Base-by-base conservation (phyloP, 2,113 vertebrate genomes). In the Arizona elegans region DNA sequence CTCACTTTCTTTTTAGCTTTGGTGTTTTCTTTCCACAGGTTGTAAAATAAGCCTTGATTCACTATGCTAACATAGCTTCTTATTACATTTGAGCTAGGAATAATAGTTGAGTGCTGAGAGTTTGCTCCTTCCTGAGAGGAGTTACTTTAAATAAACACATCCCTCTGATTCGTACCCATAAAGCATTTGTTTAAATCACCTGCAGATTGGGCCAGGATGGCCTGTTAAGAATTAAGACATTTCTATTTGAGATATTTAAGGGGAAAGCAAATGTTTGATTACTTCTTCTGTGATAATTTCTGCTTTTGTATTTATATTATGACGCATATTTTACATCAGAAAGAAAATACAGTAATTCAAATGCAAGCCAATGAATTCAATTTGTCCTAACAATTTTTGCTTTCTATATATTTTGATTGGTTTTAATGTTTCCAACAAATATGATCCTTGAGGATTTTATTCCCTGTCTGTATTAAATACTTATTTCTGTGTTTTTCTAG, bases 401-500 rank as follows among this genome's bases (percentile, higher is more conserved):
- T 56, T 29, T 52, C 29, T 33, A 3, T 12, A 53, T 2, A 8
- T 15, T 86, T 86, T 19, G 19, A 21, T 92, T 90, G 43, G 47
- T 29, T 90, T 93, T 62, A 52, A 52, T 53, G 33, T n/a, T 12
- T 86, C 86, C 9, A 4, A 29, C 52, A 43, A 86, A 23, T 23
- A 53, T 53, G 26, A n/a, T 90, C 33, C 13, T 92, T 62, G 86
- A 55, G 92, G 90, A 38, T 91, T 62, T 53, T 88, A 8, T 75
- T 29, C 59, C 94, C 47, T 90, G 26, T 88, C 91, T 38, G 70
- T 38, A 38, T 75, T 75, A 8, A 56, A 92, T 47, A 91, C 93
- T 90, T 92, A 94, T 92, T 95, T 0, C 0, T 94, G 93, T 93
- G 55, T 56, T 93, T 1, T 97, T 96, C 15, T 92, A 99, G 99